Base-by-base conservation (phyloP, 2,888 invertebrate species). In the Rotaria magnacalcarata region DNA sequence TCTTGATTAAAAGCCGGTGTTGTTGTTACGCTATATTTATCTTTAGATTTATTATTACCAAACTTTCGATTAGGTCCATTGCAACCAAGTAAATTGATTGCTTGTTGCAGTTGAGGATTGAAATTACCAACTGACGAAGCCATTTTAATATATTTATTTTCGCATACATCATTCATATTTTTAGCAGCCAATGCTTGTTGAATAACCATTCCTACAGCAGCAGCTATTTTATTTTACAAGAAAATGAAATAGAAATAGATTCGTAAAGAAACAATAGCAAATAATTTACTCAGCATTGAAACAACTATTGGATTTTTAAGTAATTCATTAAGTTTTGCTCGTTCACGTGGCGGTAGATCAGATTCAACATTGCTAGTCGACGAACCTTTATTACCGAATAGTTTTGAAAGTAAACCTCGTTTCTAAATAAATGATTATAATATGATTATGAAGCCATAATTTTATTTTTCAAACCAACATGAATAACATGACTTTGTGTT, bases 61-160 rank as follows among this genome's bases (percentile, higher is more conserved):
- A 0, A 67, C 14, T 67, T 67, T 6, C 67, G 67, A 67, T 67
- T 67, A 16, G 67, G 67, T 67, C 34, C 67, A 67, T 67, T 47
- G 47, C 80, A 80, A 8, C 80, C 80, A 47, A 80, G 47, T n/a
- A 80, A 3, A 47, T 47, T 47, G 8, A 80, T 4, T n/a, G 47
- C 43, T n/a, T 80, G 80, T 80, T 80, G 43, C 24, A 80, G 10
- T 80, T 80, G 80, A n/a, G 80, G 80, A 80, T 80, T 80, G 0
- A 47, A 5, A 80, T 1, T 8, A 3, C 43, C 47, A 80, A 47
- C 43, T 47, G 47, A 47, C 1, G 24, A 47, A 14, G 47, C 80
- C 80, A 80, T 47, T 47, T 80, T 80, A 47, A 80, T 19, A 47
- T 80, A 80, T 47, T 80, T 80, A 80, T 80, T 80, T 0, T 80